These are phyloP conservation scores for Aplochiton taeniatus DNA, from an alignment of 2,797 vertebrate species.

Conservation along the genomic window DNA sequence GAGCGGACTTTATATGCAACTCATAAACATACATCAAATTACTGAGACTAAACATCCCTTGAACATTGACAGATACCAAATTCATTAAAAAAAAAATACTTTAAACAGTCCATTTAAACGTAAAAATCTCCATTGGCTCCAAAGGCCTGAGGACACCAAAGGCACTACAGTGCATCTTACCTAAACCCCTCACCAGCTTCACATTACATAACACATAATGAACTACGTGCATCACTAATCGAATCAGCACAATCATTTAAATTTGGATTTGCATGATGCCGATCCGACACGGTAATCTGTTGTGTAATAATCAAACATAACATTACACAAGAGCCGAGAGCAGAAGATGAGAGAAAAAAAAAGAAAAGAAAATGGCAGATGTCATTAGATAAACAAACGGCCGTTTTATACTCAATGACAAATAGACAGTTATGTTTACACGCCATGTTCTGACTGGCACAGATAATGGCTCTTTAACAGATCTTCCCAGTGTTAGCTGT, in stretches of 20 bases:
- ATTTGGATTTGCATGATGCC: constrained; percentile 14
- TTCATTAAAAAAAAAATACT: not conserved
- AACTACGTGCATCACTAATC: constrained; percentile 4
- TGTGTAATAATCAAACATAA: constrained; percentile 10
- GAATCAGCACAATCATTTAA: not conserved
- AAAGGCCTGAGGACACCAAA: no score
- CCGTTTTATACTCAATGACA: constrained; percentile 7
- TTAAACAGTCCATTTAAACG: not conserved
- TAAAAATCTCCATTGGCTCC: no score
- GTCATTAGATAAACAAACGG: constrained; percentile 29
- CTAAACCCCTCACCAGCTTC: not conserved
- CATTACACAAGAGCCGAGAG: constrained; percentile 19
- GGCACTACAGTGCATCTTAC: no score
- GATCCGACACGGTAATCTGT: constrained; percentile 25
- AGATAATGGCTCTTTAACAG: no score
- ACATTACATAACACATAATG: not conserved
- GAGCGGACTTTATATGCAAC: constrained; percentile 14
- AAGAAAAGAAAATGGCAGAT: constrained; percentile 24
- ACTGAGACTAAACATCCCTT: not conserved
- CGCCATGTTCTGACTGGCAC: no score
- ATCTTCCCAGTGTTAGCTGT: no score
- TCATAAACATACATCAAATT: not conserved
- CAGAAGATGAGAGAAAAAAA: constrained; percentile 21
- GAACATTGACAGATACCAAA: not conserved
- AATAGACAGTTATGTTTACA: no score